Base-by-base conservation (phyloP, 1,140 invertebrate species). In the Mizuhopecten yessoensis region DNA sequence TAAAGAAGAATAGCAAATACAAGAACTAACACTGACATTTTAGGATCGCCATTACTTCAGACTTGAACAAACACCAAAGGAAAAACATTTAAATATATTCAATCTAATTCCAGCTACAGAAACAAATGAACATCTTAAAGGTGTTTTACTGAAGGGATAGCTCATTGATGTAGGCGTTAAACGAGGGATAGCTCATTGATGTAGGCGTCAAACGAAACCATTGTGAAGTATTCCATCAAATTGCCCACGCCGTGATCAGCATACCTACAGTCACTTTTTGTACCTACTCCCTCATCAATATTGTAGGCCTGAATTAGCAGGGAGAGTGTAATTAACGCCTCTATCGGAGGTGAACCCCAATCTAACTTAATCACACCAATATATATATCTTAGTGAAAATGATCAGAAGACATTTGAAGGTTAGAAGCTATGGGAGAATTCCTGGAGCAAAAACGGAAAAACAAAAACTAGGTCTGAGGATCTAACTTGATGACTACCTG, bases 71-170 rank as follows among this genome's bases (percentile, higher is more conserved):
- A 57, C 45, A 11, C 45, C 13, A 75, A 75, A 75, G 17, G 57
- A n/a, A 75, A n/a, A n/a, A 75, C n/a, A 75, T 29, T 9, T 75
- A 75, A 75, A 57, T 57, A 57, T 57, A 57, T 57, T 57, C 45
- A 57, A 57, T 57, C 9, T 11, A 57, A 75, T 75, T n/a, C 29
- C 23, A 29, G 57, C 57, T 75, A 29, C 57, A 75, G 57, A 75
- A 29, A 75, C 17, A 75, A 75, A 75, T 75, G 42, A 75, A 75
- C 23, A 29, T n/a, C 57, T n/a, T n/a, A 23, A n/a, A 75, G 57
- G 57, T 29, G n/a, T 75, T 75, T 75, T 75, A 75, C 57, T 75
- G 5, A 29, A 29, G 57, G 57, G 23, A 75, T 75, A 75, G 29
- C 17, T 29, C 57, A 75, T 11, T 75, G 57, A 75, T 75, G 57